phyloP scores from a whole-genome alignment of 23 tunicate species.

The Trididemnum nubilum region DNA sequence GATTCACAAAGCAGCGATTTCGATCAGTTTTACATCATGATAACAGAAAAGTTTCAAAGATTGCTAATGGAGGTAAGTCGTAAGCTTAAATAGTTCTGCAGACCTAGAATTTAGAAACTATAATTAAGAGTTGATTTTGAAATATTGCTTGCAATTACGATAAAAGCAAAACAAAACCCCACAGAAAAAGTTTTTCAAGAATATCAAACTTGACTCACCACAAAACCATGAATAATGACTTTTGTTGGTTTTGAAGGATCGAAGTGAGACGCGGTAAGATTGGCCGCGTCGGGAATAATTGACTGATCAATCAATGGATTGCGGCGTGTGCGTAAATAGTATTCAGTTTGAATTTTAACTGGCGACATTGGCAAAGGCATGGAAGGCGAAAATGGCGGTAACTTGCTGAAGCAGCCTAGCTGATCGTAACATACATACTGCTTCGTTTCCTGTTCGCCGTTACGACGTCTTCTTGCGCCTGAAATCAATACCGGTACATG shows the following conservation, averaged over 20 bases:
- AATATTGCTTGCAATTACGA: too few species aligned
- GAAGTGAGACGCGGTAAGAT: slow-evolving; percentile 46
- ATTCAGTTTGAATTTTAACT: slow-evolving; percentile 53
- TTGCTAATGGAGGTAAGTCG: too few species aligned
- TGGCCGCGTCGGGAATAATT: slow-evolving; percentile 37
- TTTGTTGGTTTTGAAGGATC: slow-evolving; percentile 77
- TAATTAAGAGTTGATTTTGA: too few species aligned
- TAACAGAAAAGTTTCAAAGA: too few species aligned
- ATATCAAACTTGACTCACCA: too few species aligned
- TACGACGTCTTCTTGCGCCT: slow-evolving; percentile 7
- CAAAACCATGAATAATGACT: slow-evolving; percentile 82
- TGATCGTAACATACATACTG: slow-evolving; percentile 72
- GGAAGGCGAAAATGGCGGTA: slow-evolving; percentile 65
- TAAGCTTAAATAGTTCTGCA: too few species aligned
- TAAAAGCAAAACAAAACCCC: too few species aligned
- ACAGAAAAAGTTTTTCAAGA: too few species aligned
- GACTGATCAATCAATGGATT: slow-evolving; percentile 31
- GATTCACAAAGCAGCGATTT: too few species aligned
- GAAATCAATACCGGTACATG: neutral
- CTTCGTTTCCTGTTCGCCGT: slow-evolving; percentile 13
- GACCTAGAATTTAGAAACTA: too few species aligned
- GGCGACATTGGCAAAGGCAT: slow-evolving; percentile 88
- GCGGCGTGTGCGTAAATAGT: slow-evolving; percentile 52
- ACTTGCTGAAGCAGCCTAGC: slow-evolving; percentile 59
- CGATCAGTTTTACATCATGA: too few species aligned